Percentiles rank a stretch among this genome's conserved stretches.
phyloP scores from a whole-genome alignment of 2,888 invertebrate species.

The Eristalis pertinax region DNA sequence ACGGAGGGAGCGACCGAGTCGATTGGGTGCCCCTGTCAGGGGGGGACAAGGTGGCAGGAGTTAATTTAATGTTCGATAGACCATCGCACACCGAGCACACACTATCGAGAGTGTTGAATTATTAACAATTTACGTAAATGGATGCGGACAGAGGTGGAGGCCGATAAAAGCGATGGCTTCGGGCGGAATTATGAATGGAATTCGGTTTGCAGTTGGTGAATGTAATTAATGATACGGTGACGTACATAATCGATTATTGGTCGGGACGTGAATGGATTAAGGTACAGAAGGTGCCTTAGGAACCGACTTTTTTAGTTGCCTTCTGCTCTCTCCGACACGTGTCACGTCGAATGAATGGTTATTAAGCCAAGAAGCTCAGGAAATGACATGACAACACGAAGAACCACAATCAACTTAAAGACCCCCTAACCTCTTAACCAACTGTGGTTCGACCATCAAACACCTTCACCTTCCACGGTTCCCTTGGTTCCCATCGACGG shows the following conservation, averaged over 20 bases:
- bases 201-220: not conserved
- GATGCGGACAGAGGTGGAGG: not conserved
- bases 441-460: not conserved
- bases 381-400: too few relatives aligned
- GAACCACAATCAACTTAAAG: too few relatives aligned
- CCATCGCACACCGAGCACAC: not conserved
- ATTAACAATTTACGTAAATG: slow-evolving; percentile 26
- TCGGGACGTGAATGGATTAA: not conserved
- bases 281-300: not conserved
- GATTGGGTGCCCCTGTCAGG: too few relatives aligned
- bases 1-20: not conserved
- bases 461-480: not conserved
- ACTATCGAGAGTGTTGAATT: slow-evolving; percentile 12
- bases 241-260: slow-evolving; percentile 4
- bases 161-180: not conserved
- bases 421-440: not conserved
- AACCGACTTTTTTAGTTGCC: too few relatives aligned
- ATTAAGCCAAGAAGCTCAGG: too few relatives aligned
- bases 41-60: too few relatives aligned
- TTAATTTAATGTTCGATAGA: not conserved
- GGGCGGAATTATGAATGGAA: slow-evolving; percentile 17
- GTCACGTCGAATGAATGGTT: too few relatives aligned
- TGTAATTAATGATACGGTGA: not conserved
- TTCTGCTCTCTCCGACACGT: too few relatives aligned
- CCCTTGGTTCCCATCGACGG: not conserved